Base-by-base conservation (phyloP, 2,113 vertebrate genomes). In the Dipodomys stephensi region DNA sequence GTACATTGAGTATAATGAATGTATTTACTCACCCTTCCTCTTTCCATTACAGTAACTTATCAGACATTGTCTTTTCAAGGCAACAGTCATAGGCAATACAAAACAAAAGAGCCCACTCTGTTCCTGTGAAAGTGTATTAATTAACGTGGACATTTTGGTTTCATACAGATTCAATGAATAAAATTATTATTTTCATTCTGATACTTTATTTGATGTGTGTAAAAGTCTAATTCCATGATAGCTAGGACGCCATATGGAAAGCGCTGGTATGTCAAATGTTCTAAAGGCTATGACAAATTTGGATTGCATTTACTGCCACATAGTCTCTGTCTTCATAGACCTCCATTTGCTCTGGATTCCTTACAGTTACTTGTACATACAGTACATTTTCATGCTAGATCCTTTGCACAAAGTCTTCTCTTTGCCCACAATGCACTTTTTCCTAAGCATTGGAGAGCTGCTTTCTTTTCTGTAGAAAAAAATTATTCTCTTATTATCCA, bases 111-210 rank as follows among this genome's bases (percentile, higher is more conserved):
- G 20, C 7, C 0, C 60, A 15, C n/a, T 85, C 23, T 28, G 27
- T 49, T 91, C 15, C n/a, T 35, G 71, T 39, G 67, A 73, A 77
- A 57, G 2, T 65, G 20, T 65, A 25, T 64, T 60, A 62, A 62
- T 60, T 16, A 65, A 2, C 20, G 27, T 65, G 12, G 23, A 23
- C 20, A 65, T 65, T 65, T 65, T 20, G 23, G 23, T 7, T 22
- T 65, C 64, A 65, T 65, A 25, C 64, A 65, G 23, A 23, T 65
- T 65, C 22, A 4, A 65, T 65, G 22, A 23, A 20, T 65, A 30
- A 71, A 74, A 46, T 84, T 49, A 53, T 27, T 80, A 35, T 90
- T 90, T 91, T 72, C 30, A 20, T 87, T 60, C 87, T 82, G 3
- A 49, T 74, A 71, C 71, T 79, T 93, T 85, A 71, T 65, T 49